Percentiles rank a stretch among this genome's conserved stretches.
Evolutionary conservation across 2,113 vertebrate species (phyloP).

Genomic region (Acanthochromis polyacanthus): DNA sequence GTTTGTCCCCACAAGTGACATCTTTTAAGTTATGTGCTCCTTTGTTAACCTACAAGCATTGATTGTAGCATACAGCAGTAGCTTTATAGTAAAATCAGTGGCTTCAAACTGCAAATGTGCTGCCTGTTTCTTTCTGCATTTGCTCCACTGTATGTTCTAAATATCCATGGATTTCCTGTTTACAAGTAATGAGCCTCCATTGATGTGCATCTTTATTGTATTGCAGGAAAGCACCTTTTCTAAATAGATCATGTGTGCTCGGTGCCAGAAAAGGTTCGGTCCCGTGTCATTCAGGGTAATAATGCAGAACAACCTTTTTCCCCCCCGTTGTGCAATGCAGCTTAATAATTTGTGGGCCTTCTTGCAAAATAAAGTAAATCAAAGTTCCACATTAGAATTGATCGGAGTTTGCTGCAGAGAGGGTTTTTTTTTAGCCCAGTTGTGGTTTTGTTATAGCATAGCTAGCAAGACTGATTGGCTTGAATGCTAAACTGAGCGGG

Average conservation of each 20-base stretch:
- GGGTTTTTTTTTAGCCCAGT: conserved; percentile 17
- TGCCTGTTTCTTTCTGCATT: background rate
- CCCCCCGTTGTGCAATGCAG: conserved; percentile 15
- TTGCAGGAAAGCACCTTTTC: background rate
- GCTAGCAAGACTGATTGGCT: conserved; percentile 56
- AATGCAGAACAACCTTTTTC: conserved; percentile 3
- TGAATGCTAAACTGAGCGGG: conserved; percentile 54
- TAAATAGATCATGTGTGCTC: background rate
- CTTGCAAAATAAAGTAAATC: conserved; percentile 17
- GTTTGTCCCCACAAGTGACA: background rate
- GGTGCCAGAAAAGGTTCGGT: conserved; percentile 1
- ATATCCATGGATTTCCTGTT: background rate
- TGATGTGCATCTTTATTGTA: background rate
- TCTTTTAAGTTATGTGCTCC: background rate
- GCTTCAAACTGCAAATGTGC: background rate
- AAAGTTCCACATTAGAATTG: conserved; percentile 45
- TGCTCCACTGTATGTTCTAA: background rate
- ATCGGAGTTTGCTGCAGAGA: conserved; percentile 36
- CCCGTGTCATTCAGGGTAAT: background rate
- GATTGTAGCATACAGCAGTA: background rate
- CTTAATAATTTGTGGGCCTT: conserved; percentile 6
- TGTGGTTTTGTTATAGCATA: conserved; percentile 46
- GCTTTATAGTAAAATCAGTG: background rate
- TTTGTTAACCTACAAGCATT: background rate
- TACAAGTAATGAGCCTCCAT: background rate